Evolutionary conservation across 2,888 invertebrate species (phyloP), one percentile per base, ranked within the genome.

Genomic region (Agonum fuliginosum): DNA sequence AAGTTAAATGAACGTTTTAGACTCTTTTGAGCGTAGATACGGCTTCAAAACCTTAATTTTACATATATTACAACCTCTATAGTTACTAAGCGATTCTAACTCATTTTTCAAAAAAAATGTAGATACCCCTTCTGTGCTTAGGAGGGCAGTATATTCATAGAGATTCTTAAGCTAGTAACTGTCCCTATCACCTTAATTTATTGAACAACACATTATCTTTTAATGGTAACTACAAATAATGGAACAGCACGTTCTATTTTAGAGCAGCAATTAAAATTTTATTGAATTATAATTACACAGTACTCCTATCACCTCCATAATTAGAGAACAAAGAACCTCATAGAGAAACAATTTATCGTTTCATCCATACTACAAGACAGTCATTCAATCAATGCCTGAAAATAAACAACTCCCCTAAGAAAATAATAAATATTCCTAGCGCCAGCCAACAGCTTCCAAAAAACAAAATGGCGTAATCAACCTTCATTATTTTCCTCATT

Each of bases 381-480:
- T 17, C 14, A 3, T 62, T 27, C 58, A 62, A 62, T 62, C 58
- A 54, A 37, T 2, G 10, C 37, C 0, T 46, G 17, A 30, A 30
- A 62, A 62, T 14, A 30, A 62, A 30, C 27, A 27, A 62, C 30
- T 5, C 3, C 30, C 30, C 3, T 5, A 30, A 6, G 58, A 27
- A 27, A 62, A 62, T 17, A 30, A 62, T 62, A 62, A 62, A 62
- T 62, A 30, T 62, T 62, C 58, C 58, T 62, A 30, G 58, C 58
- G 20, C 58, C 58, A 62, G 14, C 30, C 58, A 46, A 17, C 46
- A 46, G 12, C 30, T 27, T 17, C 30, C 30, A 12, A 62, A 62
- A 62, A 30, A 62, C 17, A 62, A 30, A 62, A 62, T 30, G 30
- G 30, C 30, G 30, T 62, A 62, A 62, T 62, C 27, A 62, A 30